Base-by-base conservation (phyloP, 2,797 vertebrate species). In the Sibirionetta formosa region DNA sequence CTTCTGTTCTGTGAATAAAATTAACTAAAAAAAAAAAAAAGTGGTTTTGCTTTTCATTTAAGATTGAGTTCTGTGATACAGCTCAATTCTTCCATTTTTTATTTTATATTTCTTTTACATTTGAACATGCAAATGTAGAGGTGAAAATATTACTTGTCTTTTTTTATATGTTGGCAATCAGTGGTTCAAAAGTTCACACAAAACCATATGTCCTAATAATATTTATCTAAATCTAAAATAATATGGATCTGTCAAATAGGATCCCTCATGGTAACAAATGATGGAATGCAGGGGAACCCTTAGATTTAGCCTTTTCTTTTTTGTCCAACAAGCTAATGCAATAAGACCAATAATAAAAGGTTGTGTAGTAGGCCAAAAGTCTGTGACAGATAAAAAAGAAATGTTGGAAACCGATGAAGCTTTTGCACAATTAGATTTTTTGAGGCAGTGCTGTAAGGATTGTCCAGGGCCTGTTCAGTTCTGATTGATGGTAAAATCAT, bases 401-500 rank as follows among this genome's bases (percentile, higher is more conserved):
- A 99, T 99, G 99, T 99, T 99, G 98, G 98, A 99, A 99, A 99
- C 99, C 98, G 98, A 99, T 99, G 99, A 99, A 99, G 99, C 99
- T 99, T 98, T 97, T 98, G 98, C 98, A 99, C 99, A 99, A 99
- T 99, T 99, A 99, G 99, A 99, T 99, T 99, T 98, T 98, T 99
- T 98, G 98, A 99, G 98, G 99, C 98, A 98, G 98, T 94, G 98
- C 98, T 98, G 98, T 98, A 98, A 99, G 99, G 99, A 99, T 98
- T 99, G 98, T 98, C 98, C 98, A 98, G 98, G 97, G 98, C 98
- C 97, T 96, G 97, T 98, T 98, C 97, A 96, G 95, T 97, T 97
- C 98, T 99, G 99, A 99, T 99, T 99, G 99, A 99, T 99, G 99
- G 99, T 98, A 99, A 99, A 99, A 99, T 99, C 99, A 99, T 99